These are phyloP conservation scores for Garrulus glandarius DNA, from an alignment of 2,797 vertebrate genomes.

Conservation along the genomic window DNA sequence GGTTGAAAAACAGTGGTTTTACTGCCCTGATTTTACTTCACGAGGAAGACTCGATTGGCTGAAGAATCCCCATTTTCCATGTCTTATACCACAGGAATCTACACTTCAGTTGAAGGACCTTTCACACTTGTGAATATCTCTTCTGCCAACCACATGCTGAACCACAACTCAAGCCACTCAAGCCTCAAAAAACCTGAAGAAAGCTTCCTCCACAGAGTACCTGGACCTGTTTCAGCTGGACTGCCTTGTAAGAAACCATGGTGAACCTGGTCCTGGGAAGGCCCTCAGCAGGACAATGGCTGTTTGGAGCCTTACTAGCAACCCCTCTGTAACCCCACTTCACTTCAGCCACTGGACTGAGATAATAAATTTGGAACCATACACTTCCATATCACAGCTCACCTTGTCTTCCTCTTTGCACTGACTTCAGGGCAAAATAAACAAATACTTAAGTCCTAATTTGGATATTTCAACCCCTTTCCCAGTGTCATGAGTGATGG, in stretches of 20 bases:
- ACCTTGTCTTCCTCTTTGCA: not conserved
- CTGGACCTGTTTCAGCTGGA: not conserved
- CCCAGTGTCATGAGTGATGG: not conserved
- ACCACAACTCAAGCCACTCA: not conserved
- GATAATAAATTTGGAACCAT: not conserved
- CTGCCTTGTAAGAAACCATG: not conserved
- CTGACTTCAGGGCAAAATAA: not conserved
- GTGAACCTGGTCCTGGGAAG: not conserved
- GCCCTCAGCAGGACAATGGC: not conserved
- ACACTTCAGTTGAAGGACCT: not conserved
- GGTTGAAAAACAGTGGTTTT: not conserved
- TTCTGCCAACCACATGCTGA: not conserved
- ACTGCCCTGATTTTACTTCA: not conserved
- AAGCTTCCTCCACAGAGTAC: not conserved
- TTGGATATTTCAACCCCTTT: not conserved
- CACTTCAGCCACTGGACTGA: not conserved
- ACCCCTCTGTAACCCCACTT: not conserved
- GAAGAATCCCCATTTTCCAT: not conserved
- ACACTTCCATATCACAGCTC: not conserved
- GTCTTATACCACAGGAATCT: not conserved
- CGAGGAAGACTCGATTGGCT: not conserved
- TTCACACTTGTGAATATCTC: not conserved
- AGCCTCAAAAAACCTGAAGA: not conserved
- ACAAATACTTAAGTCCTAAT: not conserved
- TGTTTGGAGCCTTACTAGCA: not conserved